These are phyloP conservation scores for Piaya cayana DNA, from an alignment of 2,113 vertebrate genomes.

Conservation along the genomic window DNA sequence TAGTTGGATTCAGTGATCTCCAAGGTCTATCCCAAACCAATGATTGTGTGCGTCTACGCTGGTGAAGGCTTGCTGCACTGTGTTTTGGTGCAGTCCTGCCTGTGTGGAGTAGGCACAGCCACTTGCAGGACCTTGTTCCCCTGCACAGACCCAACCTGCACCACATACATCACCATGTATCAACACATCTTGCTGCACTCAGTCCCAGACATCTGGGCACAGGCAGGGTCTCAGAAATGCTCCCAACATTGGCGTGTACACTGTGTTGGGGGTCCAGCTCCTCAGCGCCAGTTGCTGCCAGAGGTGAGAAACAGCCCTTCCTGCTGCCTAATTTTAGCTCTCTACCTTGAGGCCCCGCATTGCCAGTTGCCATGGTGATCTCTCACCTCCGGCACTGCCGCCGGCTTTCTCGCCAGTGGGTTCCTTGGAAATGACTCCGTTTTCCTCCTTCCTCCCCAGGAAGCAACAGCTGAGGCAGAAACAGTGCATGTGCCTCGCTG, in stretches of 20 bases:
- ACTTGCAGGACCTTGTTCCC: background rate
- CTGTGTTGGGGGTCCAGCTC: background rate
- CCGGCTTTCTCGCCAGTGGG: fast-evolving
- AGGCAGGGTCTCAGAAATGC: background rate
- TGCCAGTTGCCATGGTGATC: conserved; percentile 19
- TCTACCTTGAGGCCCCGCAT: background rate
- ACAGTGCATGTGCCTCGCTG: background rate
- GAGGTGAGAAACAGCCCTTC: background rate
- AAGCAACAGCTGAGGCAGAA: background rate
- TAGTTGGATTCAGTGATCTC: too few species aligned
- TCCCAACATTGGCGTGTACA: fast-evolving
- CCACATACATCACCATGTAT: fast-evolving
- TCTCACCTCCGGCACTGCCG: background rate
- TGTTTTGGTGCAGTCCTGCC: background rate
- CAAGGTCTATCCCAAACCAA: too few species aligned
- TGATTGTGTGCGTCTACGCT: too few species aligned
- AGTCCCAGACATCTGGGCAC: fast-evolving
- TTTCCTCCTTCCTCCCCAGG: background rate
- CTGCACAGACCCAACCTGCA: fast-evolving
- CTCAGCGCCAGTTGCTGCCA: background rate
- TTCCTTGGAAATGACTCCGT: background rate
- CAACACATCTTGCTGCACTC: fast-evolving
- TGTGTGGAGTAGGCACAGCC: background rate
- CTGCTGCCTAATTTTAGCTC: conserved; percentile 11
- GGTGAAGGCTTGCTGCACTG: too few species aligned